These are phyloP conservation scores for Drosophila melanica DNA, from an alignment of 1,140 invertebrate genomes.

Conservation along the genomic window DNA sequence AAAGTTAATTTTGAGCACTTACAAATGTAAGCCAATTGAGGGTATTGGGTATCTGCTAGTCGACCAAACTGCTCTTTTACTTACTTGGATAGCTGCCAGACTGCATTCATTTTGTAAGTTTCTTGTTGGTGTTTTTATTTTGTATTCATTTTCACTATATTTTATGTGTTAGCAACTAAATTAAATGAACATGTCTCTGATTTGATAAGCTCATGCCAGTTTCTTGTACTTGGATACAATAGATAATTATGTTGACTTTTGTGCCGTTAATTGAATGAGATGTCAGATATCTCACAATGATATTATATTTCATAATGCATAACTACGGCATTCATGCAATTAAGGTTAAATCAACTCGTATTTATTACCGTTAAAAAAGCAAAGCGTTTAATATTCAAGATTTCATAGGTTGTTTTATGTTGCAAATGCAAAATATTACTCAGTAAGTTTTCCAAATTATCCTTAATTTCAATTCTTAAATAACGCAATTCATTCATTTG, in stretches of 20 bases:
- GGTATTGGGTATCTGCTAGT: too few species aligned
- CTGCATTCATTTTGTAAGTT: conserved; percentile 16
- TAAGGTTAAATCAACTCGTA: conserved; percentile 5
- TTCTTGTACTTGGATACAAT: neutral
- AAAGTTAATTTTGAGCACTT: too few species aligned
- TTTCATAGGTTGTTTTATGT: neutral
- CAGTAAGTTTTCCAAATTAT: neutral
- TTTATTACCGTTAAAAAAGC: conserved; percentile 6
- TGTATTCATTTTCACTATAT: conserved; percentile 8
- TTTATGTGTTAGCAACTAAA: conserved; percentile 11
- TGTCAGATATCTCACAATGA: conserved; percentile 5
- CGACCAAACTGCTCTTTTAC: neutral
- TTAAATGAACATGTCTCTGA: conserved; percentile 12
- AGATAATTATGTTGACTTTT: conserved; percentile 30
- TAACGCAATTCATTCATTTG: neutral
- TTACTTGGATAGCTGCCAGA: conserved; percentile 54
- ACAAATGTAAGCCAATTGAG: too few species aligned
- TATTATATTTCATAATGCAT: conserved; percentile 16
- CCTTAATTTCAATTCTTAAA: neutral
- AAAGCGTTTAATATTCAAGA: neutral
- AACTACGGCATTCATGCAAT: conserved; percentile 8
- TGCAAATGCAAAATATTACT: too few species aligned
- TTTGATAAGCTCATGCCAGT: conserved; percentile 2
- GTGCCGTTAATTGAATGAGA: conserved; percentile 14
- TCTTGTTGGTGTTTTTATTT: conserved; percentile 15